These are phyloP conservation scores for Canis aureus DNA, from an alignment of 2,113 vertebrate genomes.

Conservation along the genomic window DNA sequence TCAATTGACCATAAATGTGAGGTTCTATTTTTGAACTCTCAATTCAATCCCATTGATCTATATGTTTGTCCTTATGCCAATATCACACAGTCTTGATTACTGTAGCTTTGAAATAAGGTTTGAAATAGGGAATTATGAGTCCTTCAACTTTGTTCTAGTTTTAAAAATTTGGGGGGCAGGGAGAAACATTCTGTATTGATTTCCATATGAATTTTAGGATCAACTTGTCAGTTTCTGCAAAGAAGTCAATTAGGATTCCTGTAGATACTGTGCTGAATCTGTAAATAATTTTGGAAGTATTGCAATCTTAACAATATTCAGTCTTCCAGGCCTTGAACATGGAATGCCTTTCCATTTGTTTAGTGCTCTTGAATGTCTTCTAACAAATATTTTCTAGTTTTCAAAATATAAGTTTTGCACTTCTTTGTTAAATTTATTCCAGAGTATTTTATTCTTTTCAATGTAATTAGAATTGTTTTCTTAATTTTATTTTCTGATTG, in stretches of 20 bases:
- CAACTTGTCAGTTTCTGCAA: background rate
- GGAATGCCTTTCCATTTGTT: background rate
- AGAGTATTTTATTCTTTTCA: background rate
- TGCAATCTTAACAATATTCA: background rate
- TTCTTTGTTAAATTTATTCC: background rate
- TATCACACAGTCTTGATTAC: background rate
- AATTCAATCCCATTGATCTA: background rate
- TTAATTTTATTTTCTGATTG: background rate
- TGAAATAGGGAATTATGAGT: background rate
- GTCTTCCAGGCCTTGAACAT: background rate
- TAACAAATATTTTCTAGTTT: background rate
- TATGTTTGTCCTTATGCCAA: background rate
- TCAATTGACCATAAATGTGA: background rate
- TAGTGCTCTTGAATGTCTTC: background rate
- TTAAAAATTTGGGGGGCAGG: background rate
- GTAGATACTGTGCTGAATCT: background rate
- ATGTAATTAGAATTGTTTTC: background rate
- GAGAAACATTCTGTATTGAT: background rate
- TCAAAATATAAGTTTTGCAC: background rate
- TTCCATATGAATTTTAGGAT: constrained; percentile 58
- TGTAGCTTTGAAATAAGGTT: background rate
- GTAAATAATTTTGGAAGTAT: background rate
- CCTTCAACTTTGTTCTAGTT: background rate
- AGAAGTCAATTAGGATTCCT: background rate
- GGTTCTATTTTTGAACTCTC: background rate